Conservation (phyloP, 2,888 invertebrate species). For the Melitaea athalia region DNA sequence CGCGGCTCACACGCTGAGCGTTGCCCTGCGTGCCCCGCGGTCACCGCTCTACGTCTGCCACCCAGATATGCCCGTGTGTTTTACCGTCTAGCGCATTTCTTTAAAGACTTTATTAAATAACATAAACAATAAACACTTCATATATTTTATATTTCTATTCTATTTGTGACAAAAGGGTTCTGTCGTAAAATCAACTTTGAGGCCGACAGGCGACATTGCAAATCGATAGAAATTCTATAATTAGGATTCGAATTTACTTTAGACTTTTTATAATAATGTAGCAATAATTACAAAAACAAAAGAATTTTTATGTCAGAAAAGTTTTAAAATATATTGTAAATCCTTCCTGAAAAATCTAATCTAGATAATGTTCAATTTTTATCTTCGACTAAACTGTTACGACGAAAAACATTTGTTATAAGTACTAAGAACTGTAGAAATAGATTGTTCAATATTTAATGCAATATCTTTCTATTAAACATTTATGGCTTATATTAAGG, state of each 20-base stretch:
- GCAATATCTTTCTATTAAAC: not conserved
- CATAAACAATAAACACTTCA: not conserved
- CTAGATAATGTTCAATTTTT: not conserved
- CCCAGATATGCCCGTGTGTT: slow-evolving; percentile 9
- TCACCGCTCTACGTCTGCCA: slow-evolving; percentile 28
- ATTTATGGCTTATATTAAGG: not conserved
- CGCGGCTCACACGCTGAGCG: slow-evolving; percentile 79
- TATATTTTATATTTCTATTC: too few species aligned
- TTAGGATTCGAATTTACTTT: too few species aligned
- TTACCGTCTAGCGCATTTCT: not conserved
- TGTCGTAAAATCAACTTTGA: not conserved
- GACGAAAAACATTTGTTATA: not conserved
- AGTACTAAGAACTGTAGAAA: too few species aligned
- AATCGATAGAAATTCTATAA: too few species aligned
- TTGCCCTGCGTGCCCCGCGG: slow-evolving; percentile 62
- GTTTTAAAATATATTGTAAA: too few species aligned
- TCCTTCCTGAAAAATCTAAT: too few species aligned
- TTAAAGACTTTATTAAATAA: not conserved
- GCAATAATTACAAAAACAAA: too few species aligned
- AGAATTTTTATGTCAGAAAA: too few species aligned
- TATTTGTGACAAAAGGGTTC: not conserved
- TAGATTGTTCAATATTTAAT: not conserved
- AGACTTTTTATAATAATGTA: too few species aligned
- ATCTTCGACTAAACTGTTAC: not conserved
- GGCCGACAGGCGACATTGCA: too few species aligned